Base-by-base conservation (phyloP, 2,888 invertebrate genomes). In the Smittia sp. region DNA sequence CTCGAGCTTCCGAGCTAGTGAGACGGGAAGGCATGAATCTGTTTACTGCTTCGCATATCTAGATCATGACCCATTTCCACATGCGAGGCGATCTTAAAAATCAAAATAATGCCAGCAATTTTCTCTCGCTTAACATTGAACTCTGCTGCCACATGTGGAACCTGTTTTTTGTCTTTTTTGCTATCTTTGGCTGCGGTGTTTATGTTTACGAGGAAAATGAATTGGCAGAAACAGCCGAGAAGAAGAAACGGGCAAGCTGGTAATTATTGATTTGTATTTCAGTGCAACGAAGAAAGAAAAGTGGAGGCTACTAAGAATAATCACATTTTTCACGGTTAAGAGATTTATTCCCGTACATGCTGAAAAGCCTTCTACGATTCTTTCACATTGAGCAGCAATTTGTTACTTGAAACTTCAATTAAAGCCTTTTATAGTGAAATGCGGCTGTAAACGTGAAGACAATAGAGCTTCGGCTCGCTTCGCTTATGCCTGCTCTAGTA, bases 381-480 rank as follows among this genome's bases (percentile, higher is more conserved):
- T 4, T 58, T 58, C 63, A 27, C 9, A 22, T 63, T 25, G 15
- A 32, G 39, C 32, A 54, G 72, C 72, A 72, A 72, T 72, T 72
- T 72, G 72, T 72, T 72, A 72, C 18, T 20, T 25, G 62, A 72
- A 72, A 58, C 72, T 62, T 20, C 72, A 72, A 72, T 72, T 72
- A 72, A 62, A 6, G 52, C 63, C 20, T 25, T 63, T 24, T 58
- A 58, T 6, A n/a, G 27, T 11, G 52, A n/a, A 46, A 15, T 46
- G n/a, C n/a, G 24, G 6, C 27, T 63, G 25, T 25, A 4, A 6
- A 62, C 7, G 6, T 6, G 4, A 11, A 22, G 52, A n/a, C 58
- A 4, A 22, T 58, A 18, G 20, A 58, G 7, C 11, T 15, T 46
- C 11, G n/a, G 46, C 46, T 46, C 11, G 52, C 4, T 52, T 52